Conservation (phyloP, 2,113 vertebrate genomes). For the Salvelinus alpinus region DNA sequence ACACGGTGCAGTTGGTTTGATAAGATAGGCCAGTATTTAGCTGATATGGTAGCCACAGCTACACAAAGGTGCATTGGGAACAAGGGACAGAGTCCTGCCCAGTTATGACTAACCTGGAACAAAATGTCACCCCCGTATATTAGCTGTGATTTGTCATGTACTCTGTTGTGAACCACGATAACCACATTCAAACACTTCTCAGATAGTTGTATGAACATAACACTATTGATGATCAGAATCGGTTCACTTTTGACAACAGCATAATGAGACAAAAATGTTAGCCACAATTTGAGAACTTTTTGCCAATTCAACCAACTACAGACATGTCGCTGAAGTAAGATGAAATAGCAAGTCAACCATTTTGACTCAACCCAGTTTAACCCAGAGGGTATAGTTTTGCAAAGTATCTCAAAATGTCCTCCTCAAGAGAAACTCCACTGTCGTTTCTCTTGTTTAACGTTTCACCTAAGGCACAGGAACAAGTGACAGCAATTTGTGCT, state of each 20-base stretch:
- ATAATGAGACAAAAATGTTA: neutral
- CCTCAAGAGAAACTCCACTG: constrained; percentile 44
- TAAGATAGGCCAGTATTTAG: constrained; percentile 60
- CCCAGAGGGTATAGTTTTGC: too few species aligned
- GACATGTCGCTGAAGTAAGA: too few species aligned
- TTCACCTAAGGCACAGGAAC: constrained; percentile 29
- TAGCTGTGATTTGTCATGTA: neutral
- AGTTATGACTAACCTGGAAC: constrained; percentile 53
- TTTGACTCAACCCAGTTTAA: neutral
- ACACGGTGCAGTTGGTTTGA: constrained; percentile 59
- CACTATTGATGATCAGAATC: neutral
- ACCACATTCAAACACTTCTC: neutral
- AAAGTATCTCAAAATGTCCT: neutral
- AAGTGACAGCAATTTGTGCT: neutral
- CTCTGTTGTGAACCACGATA: neutral
- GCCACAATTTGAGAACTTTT: neutral
- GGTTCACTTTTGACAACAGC: neutral
- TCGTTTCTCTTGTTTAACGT: constrained; percentile 11
- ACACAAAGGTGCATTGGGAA: constrained; percentile 46
- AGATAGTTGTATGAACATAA: neutral
- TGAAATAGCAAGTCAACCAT: too few species aligned
- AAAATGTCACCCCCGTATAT: constrained; percentile 49
- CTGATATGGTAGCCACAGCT: constrained; percentile 66
- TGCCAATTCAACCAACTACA: too few species aligned
- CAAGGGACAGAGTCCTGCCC: constrained; percentile 8